These are phyloP conservation scores for Malurus melanocephalus DNA, from an alignment of 2,113 vertebrate species.

Conservation along the genomic window DNA sequence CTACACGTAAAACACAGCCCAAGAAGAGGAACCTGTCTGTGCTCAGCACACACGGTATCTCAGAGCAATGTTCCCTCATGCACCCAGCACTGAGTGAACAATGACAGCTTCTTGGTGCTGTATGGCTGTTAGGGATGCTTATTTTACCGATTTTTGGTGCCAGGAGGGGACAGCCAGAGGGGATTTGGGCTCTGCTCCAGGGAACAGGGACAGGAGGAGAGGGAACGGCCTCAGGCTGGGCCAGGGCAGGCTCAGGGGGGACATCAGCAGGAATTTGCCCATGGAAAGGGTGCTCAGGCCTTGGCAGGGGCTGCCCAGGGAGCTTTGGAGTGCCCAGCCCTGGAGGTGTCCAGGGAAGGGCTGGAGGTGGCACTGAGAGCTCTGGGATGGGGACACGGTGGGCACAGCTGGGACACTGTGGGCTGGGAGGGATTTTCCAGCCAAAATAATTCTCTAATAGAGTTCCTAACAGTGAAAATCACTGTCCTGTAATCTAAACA, in stretches of 20 bases:
- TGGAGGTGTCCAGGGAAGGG: background rate
- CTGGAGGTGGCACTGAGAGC: background rate
- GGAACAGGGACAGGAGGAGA: background rate
- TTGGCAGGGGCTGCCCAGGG: background rate
- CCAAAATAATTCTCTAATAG: background rate
- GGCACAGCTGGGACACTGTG: background rate
- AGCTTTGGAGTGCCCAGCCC: background rate
- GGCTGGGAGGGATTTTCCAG: background rate
- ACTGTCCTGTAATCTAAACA: background rate
- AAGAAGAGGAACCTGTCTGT: background rate
- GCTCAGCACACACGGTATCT: background rate
- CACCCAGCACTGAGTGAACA: background rate
- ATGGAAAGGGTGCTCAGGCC: background rate
- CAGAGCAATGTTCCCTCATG: background rate
- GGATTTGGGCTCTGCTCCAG: background rate
- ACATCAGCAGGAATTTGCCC: background rate
- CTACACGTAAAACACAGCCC: too few relatives aligned
- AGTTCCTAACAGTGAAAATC: background rate
- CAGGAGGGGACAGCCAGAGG: rapidly evolving
- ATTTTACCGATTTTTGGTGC: background rate
- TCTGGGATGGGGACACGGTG: background rate
- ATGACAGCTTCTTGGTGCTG: background rate
- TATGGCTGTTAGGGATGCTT: background rate
- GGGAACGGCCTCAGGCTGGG: background rate
- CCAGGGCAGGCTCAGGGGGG: background rate